Evolutionary conservation across 2,113 vertebrate genomes (phyloP).

Genomic region (Mola mola): DNA sequence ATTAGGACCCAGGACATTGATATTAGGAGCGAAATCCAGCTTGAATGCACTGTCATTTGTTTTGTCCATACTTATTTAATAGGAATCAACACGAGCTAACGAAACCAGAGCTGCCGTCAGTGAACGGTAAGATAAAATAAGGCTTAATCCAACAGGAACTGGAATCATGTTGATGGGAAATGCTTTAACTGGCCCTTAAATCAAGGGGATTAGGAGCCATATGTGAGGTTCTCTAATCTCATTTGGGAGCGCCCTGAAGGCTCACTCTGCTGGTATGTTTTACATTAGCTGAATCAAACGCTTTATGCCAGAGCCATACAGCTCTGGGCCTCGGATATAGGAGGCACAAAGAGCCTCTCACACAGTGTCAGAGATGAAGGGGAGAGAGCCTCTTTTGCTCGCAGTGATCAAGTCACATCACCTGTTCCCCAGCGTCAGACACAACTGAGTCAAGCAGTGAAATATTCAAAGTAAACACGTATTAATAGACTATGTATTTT

Average conservation of each 20-base stretch:
- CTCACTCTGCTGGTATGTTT: conserved; percentile 55
- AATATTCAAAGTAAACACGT: conserved; percentile 66
- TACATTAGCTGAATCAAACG: conserved; percentile 62
- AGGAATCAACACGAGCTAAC: no score
- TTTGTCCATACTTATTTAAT: no score
- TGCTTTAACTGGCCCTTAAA: conserved; percentile 71
- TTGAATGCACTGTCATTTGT: no score
- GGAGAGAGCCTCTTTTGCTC: neutral
- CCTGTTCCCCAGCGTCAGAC: conserved; percentile 39
- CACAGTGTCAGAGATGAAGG: no score
- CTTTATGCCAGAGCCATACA: conserved; percentile 25
- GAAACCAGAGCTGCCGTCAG: no score
- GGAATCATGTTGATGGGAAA: conserved; percentile 68
- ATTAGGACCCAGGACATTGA: no score
- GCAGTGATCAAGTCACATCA: conserved; percentile 38
- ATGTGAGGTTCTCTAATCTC: conserved; percentile 73
- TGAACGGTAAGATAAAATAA: conserved; percentile 41
- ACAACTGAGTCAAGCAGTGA: conserved; percentile 45
- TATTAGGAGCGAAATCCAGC: no score
- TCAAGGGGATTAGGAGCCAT: conserved; percentile 74
- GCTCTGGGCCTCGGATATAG: conserved; percentile 6
- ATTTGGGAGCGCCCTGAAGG: conserved; percentile 50
- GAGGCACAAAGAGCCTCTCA: no score
- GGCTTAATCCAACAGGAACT: conserved; percentile 63
- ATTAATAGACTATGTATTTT: conserved; percentile 72